These are phyloP conservation scores for Aphelinus certus DNA, from an alignment of 1,140 invertebrate species.

Conservation along the genomic window DNA sequence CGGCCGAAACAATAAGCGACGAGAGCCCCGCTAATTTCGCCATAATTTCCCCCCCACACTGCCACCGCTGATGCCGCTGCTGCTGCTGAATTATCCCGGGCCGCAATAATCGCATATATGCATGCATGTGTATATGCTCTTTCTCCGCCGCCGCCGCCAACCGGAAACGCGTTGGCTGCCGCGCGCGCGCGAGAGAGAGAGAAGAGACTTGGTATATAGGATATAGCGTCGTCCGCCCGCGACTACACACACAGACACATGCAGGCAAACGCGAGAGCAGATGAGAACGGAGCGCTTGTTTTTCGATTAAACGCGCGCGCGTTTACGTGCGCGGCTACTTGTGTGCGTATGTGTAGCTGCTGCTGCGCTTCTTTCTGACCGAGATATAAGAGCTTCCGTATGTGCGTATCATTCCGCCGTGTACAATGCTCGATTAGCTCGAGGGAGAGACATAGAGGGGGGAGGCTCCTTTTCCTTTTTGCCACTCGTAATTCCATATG, in stretches of 20 bases:
- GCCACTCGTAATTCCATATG: too few relatives aligned
- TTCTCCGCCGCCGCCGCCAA: not conserved
- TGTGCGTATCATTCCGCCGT: too few relatives aligned
- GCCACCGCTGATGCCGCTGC: not conserved
- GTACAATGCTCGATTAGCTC: too few relatives aligned
- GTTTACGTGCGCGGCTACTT: too few relatives aligned
- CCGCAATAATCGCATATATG: conserved; percentile 28
- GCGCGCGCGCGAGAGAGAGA: not conserved
- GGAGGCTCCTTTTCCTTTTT: too few relatives aligned
- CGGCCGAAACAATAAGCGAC: conserved; percentile 30
- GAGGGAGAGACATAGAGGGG: too few relatives aligned
- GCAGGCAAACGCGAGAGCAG: too few relatives aligned
- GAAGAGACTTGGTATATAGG: not conserved
- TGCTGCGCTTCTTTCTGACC: too few relatives aligned
- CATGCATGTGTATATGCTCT: conserved; percentile 7
- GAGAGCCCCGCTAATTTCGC: conserved; percentile 31
- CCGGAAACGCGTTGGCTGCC: conserved; percentile 18
- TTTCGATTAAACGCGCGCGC: not conserved
- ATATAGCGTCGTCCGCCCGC: not conserved
- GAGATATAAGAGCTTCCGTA: too few relatives aligned
- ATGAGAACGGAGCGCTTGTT: not conserved
- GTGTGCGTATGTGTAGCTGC: too few relatives aligned
- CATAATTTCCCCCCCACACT: conserved; percentile 16
- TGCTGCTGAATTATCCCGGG: conserved; percentile 16
- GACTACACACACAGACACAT: too few relatives aligned